Percentiles rank a stretch among this genome's conserved stretches.
phyloP scores from a whole-genome alignment of 2,113 vertebrate genomes.

The Paedocypris sp. region DNA sequence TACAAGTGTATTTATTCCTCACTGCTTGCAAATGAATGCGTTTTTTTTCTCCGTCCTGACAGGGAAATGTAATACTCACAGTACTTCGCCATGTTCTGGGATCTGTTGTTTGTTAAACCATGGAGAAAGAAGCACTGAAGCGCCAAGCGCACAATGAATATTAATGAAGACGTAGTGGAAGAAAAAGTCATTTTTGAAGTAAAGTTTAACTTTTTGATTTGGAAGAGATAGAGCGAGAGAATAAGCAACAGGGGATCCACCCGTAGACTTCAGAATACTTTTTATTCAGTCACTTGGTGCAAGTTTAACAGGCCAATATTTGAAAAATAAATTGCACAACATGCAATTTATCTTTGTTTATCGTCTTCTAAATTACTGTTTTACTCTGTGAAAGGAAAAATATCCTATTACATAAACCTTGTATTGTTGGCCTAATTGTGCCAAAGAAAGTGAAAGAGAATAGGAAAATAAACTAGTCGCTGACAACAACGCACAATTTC shows the following conservation, averaged over 20 bases:
- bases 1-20: too few species aligned
- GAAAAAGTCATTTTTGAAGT: neutral
- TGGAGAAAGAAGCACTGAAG: conserved; percentile 15
- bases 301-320: neutral
- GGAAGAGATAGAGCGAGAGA: neutral
- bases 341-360: neutral
- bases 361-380: neutral
- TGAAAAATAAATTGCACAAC: neutral
- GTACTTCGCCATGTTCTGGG: conserved; percentile 1
- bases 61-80: conserved; percentile 4
- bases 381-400: too few species aligned
- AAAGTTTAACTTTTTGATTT: conserved; percentile 1
- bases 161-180: conserved; percentile 5
- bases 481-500: too few species aligned
- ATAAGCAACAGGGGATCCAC: neutral
- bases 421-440: too few species aligned
- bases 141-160: conserved; percentile 4
- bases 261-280: neutral
- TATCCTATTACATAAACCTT: too few species aligned
- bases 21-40: neutral
- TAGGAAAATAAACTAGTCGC: too few species aligned
- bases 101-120: conserved; percentile 22
- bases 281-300: neutral
- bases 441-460: too few species aligned
- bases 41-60: neutral